Evolutionary conservation across 2,113 vertebrate genomes (phyloP), one percentile per base, ranked within the genome.

Genomic region (Triplophysa dalaica): DNA sequence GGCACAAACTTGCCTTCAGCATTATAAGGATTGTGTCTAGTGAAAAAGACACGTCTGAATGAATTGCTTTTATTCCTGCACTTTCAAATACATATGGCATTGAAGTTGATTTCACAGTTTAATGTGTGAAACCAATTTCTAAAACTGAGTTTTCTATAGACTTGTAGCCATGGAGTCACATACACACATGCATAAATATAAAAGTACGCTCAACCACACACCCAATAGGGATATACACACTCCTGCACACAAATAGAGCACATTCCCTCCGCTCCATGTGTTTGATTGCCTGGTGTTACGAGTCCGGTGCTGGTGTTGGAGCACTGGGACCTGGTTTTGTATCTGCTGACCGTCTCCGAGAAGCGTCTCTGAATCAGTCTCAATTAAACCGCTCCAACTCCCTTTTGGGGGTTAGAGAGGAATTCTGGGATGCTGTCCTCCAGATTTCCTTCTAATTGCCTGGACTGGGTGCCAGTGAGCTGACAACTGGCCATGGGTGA

Each of bases 361-460:
- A 79, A 79, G 76, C 79, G 64, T 64, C 63, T 62, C 70, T 70
- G 77, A 74, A 70, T 75, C 81, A 54, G 81, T 75, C 81, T 83
- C 77, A 75, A 83, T 83, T 83, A 83, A 64, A 75, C 41, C 48
- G 70, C 50, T 83, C 70, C 70, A 68, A 63, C 63, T 79, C 69
- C 58, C 78, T 50, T 6, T 43, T 66, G 70, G 69, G 33, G 64
- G 56, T 41, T 29, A 70, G 60, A 73, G 66, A 83, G n/a, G 56
- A 54, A 68, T 64, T 83, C 69, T 75, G 56, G 69, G 70, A 79
- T 50, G 78, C 48, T 60, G 24, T 83, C 62, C 76, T 74, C 77
- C 69, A 79, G 70, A 21, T 67, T 41, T 67, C 64, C 33, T 56
- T 68, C 56, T 79, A 83, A 83, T 83, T 83, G 81, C 76, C 43